Percentiles rank a stretch among this genome's conserved stretches.
These are phyloP conservation scores for Tinea trinotella DNA, from an alignment of 2,888 invertebrate genomes.

Conservation along the genomic window DNA sequence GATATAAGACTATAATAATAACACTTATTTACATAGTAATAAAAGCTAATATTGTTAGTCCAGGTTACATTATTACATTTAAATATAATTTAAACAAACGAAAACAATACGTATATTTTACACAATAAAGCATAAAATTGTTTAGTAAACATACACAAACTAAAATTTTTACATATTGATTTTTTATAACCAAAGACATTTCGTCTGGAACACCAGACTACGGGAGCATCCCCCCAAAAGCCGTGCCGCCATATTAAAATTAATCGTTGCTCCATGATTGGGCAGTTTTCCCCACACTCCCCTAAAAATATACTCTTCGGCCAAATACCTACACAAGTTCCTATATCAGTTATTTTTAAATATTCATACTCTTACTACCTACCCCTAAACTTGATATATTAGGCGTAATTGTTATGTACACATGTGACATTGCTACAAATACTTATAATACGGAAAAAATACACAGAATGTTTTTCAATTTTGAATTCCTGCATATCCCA, in stretches of 20 bases:
- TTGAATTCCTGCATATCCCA: too few relatives aligned
- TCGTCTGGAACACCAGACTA: neutral
- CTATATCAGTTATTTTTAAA: neutral
- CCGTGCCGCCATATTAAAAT: conserved; percentile 38
- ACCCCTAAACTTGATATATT: too few relatives aligned
- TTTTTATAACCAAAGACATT: neutral
- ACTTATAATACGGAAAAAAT: too few relatives aligned
- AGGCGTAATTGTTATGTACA: too few relatives aligned
- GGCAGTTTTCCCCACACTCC: conserved; percentile 27
- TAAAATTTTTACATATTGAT: neutral
- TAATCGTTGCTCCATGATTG: conserved; percentile 37
- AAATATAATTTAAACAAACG: too few relatives aligned
- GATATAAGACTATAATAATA: too few relatives aligned
- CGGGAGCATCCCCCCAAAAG: conserved; percentile 6
- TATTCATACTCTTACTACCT: neutral
- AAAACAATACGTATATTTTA: too few relatives aligned
- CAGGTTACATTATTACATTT: too few relatives aligned
- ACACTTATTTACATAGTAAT: too few relatives aligned
- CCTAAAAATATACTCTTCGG: neutral
- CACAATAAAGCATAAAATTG: neutral
- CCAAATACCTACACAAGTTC: neutral
- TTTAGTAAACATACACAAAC: neutral
- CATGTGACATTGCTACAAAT: too few relatives aligned
- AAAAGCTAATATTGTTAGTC: too few relatives aligned
- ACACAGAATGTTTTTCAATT: too few relatives aligned